Base-by-base conservation (phyloP, 2,797 vertebrate species). In the Rhadinocentrus ornatus region DNA sequence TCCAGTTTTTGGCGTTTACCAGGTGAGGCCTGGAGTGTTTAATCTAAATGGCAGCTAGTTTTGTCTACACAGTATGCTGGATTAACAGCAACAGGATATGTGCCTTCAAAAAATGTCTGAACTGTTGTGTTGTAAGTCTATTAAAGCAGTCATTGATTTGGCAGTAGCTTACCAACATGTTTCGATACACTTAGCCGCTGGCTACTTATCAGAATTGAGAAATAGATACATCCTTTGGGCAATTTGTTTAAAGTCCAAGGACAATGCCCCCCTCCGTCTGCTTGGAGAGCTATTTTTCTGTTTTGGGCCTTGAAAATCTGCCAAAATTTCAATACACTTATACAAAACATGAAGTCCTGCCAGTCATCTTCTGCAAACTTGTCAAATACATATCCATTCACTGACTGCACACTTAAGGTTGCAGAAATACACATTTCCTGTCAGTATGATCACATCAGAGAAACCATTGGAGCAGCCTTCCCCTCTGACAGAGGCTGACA, bases 1-100 rank as follows among this genome's bases (percentile, higher is more conserved):
- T 99, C 66, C 97, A 97, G 86, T 97, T 99, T 66, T 93, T 98
- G 31, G 96, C 96, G 3, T 96, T 97, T 50, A 95, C 94, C 85
- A 97, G 97, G 98, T 98, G 83, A 83, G 82, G 29, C 63, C 13
- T 69, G 22, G 58, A 35, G 26, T 37, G 55, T 54, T 41, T 2
- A 4, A 35, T 34, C 29, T 46, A 52, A 68, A 31, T 41, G 26
- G 57, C 1, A 44, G 15, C 66, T 66, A 50, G 48, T 57, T 18
- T n/a, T 66, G n/a, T 26, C 2, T 11, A 2, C 27, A n/a, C 27
- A 41, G 31, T 11, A 0, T 56, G 22, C 44, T 3, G 58, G 24
- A 58, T 34, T 55, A 22, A 6, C 3, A 66, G 39, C 16, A 31
- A 31, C 7, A n/a, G 6, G 22, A 39, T 27, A 29, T 39, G 4